Conservation (phyloP, 2,797 vertebrate genomes). For the Bradypodion ventrale region DNA sequence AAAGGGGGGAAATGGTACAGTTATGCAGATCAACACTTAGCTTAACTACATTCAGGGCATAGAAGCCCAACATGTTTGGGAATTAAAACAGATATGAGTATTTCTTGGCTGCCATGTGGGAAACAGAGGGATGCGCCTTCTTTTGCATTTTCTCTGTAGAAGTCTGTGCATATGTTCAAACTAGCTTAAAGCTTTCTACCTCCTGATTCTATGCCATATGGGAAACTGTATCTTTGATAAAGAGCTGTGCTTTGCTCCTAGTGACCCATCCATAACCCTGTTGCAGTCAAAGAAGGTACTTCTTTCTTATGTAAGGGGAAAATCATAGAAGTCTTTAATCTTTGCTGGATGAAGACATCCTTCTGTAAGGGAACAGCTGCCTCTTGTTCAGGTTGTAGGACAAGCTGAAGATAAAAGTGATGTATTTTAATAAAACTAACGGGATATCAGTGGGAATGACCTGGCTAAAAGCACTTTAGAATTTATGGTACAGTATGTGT, state of each 20-base stretch:
- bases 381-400: slow-evolving; percentile 29
- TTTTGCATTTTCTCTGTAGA: slow-evolving; percentile 4
- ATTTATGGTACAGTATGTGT: slow-evolving; percentile 50
- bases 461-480: slow-evolving; percentile 46
- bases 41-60: background rate
- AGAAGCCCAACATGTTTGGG: background rate
- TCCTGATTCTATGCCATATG: background rate
- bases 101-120: background rate
- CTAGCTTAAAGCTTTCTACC: background rate
- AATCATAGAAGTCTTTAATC: slow-evolving; percentile 28
- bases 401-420: slow-evolving; percentile 6
- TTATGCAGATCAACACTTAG: background rate
- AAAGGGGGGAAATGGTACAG: background rate
- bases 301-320: background rate
- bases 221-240: background rate
- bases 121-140: background rate
- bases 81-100: background rate
- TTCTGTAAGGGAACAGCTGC: slow-evolving; percentile 1
- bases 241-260: background rate
- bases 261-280: background rate
- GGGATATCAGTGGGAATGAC: slow-evolving; percentile 32
- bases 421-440: slow-evolving; percentile 51
- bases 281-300: slow-evolving; percentile 4
- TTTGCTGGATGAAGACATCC: background rate
- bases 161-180: background rate